Evolutionary conservation across 2,888 invertebrate species (phyloP).

Genomic region (Microdon myrmicae): DNA sequence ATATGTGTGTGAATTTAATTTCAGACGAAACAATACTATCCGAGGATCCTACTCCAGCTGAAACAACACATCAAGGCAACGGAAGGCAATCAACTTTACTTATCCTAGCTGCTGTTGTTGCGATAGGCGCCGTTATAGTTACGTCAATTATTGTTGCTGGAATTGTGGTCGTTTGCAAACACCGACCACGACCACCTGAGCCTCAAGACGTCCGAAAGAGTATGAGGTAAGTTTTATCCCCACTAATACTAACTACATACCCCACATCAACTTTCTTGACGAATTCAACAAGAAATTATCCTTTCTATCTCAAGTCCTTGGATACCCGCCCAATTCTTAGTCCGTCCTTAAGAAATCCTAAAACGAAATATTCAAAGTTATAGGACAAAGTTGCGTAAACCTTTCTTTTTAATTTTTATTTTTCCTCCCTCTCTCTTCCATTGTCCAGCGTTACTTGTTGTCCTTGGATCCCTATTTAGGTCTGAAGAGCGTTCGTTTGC

Average conservation of each 20-base stretch:
- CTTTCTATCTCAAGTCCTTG: slow-evolving; percentile 5
- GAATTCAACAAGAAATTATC: no score
- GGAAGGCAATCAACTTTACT: slow-evolving; percentile 67
- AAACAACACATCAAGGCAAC: slow-evolving; percentile 66
- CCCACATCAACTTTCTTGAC: no score
- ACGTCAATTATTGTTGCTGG: slow-evolving; percentile 68
- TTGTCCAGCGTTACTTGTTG: no score
- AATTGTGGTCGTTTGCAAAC: slow-evolving; percentile 66
- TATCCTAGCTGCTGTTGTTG: slow-evolving; percentile 66
- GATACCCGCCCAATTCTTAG: no score
- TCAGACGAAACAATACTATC: slow-evolving; percentile 67
- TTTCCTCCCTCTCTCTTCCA: no score
- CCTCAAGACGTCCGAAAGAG: slow-evolving; percentile 67
- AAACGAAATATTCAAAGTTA: no score
- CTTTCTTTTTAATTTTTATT: no score
- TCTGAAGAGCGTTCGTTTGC: no score
- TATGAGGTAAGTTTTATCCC: slow-evolving; percentile 66
- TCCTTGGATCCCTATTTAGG: no score
- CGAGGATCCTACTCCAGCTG: slow-evolving; percentile 68
- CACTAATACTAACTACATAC: neutral
- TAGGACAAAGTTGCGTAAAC: no score
- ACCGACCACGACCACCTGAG: slow-evolving; percentile 67
- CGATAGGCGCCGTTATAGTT: slow-evolving; percentile 67
- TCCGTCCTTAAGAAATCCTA: no score
- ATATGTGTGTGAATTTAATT: slow-evolving; percentile 28